Evolutionary conservation across 2,888 invertebrate genomes (phyloP), one percentile per base, ranked within the genome.

Genomic region (Bimastos eiseni): DNA sequence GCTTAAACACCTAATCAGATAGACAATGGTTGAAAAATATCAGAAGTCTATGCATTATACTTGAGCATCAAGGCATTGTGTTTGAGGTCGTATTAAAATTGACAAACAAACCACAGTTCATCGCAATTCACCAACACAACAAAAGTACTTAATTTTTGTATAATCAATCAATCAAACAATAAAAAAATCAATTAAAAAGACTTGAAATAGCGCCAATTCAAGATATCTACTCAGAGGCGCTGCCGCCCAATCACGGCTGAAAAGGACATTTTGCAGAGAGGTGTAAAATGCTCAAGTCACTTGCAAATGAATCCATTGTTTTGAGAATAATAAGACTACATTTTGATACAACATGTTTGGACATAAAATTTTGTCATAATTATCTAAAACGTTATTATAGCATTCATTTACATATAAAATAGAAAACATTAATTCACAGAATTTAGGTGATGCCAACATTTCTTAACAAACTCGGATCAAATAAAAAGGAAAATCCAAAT

Each of bases 1-100:
- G 97, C 94, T 98, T 98, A 95, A 99, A 99, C 49, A 94, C 98
- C 94, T 94, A 92, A 21, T 33, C 37, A 34, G 44, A 88, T 2
- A 88, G 2, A 89, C 11, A 84, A 30, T 1, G 34, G 33, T 86
- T 13, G 70, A n/a, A 90, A 36, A 19, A 24, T 86, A 86, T 34
- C 34, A 33, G 36, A 86, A 90, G 21, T 17, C 4, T 34, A 44
- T 17, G 24, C 49, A 89, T 33, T 33, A 89, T 83, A 89, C 30
- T 49, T 89, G 37, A 41, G n/a, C 70, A 70, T n/a, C 86, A n/a
- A 21, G 17, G 24, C 19, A 15, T 21, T 11, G 34, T 30, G 36
- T 11, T 88, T 5, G 11, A 34, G 86, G 36, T 15, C 34, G 37
- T 30, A 36, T 2, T 4, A 34, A 86, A 37, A 21, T 13, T 30